phyloP scores from a whole-genome alignment of 2,113 vertebrate genomes.

The Neodontobutis hainanensis region DNA sequence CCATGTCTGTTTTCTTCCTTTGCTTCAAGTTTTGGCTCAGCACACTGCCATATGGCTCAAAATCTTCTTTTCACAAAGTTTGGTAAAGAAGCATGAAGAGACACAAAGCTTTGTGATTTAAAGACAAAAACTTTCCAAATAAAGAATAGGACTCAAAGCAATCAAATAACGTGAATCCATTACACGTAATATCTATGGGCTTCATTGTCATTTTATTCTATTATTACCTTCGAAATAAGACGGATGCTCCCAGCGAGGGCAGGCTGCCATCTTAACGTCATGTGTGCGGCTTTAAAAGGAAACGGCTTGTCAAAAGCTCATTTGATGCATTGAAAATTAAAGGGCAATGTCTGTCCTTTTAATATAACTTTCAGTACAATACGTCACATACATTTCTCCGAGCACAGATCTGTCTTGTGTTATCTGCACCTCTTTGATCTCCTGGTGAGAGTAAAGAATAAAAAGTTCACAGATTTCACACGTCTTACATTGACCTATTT shows the following conservation, averaged over 20 bases:
- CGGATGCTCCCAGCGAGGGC: neutral
- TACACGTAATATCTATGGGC: neutral
- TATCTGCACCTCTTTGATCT: slow-evolving; percentile 13
- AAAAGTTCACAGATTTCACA: neutral
- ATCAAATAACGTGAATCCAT: slow-evolving; percentile 12
- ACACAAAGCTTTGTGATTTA: slow-evolving; percentile 16
- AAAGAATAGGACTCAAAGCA: slow-evolving; percentile 16
- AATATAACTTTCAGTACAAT: neutral
- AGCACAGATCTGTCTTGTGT: neutral
- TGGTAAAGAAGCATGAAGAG: slow-evolving; percentile 28
- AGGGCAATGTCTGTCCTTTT: neutral
- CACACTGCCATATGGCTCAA: neutral
- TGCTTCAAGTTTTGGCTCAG: slow-evolving; percentile 14
- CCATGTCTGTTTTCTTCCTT: slow-evolving; percentile 2
- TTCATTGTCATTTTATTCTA: neutral
- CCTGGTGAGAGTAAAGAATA: neutral
- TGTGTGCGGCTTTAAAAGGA: neutral
- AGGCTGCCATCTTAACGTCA: slow-evolving; percentile 2
- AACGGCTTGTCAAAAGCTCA: neutral
- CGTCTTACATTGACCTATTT: neutral
- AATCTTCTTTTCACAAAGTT: slow-evolving; percentile 27
- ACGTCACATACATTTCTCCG: slow-evolving; percentile 12
- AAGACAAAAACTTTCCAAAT: neutral
- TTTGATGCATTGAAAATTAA: neutral
- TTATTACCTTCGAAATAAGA: neutral